Evolutionary conservation across 64 coral and sea anemone species (phyloP).

Genomic region (Actinia tenebrosa): DNA sequence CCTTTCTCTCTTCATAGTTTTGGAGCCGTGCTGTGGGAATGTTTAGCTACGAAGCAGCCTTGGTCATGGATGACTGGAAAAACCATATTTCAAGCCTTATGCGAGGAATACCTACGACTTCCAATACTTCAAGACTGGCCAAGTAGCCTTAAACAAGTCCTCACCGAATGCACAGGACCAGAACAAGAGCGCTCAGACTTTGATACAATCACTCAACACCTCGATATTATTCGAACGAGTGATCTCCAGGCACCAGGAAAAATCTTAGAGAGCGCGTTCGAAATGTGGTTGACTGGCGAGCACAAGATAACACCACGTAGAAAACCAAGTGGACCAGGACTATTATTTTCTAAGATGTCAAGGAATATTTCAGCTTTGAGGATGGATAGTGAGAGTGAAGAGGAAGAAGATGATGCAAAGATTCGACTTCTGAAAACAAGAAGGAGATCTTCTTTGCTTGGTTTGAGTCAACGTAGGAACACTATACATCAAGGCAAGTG

Average conservation of each 20-base stretch:
- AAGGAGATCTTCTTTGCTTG: background rate
- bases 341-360: background rate
- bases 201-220: slow-evolving; percentile 3
- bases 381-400: background rate
- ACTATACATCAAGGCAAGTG: background rate
- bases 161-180: slow-evolving; percentile 46
- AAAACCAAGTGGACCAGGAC: background rate
- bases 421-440: background rate
- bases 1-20: slow-evolving; percentile 38
- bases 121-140: slow-evolving; percentile 76
- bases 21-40: slow-evolving; percentile 82
- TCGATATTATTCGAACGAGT: slow-evolving; percentile 1
- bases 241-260: slow-evolving; percentile 25
- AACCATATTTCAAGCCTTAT: slow-evolving; percentile 36
- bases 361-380: slow-evolving; percentile 10
- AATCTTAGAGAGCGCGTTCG: slow-evolving; percentile 45
- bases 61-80: slow-evolving; percentile 74
- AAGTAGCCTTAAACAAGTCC: slow-evolving; percentile 33
- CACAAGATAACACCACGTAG: background rate
- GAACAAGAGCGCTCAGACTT: slow-evolving; percentile 34
- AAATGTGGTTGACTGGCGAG: slow-evolving; percentile 14
- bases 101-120: slow-evolving; percentile 14
- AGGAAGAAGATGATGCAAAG: background rate
- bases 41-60: slow-evolving; percentile 53
- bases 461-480: background rate